Percentiles rank a stretch among this genome's conserved stretches.
phyloP scores from a whole-genome alignment of 2,113 vertebrate genomes.

The Nannospalax galili region DNA sequence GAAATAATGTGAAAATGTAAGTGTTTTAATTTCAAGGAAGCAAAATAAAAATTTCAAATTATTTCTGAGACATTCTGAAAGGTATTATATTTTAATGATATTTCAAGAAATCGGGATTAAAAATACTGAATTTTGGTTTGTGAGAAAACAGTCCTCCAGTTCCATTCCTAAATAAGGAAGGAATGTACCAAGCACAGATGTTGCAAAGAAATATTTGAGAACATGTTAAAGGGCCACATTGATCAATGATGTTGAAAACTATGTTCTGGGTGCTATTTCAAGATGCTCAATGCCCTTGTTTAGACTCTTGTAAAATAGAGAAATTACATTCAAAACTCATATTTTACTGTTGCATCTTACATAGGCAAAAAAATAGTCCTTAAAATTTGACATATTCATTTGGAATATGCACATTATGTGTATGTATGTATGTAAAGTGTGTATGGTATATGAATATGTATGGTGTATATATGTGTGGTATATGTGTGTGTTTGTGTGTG shows the following conservation, averaged over 20 bases:
- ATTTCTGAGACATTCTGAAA: not conserved
- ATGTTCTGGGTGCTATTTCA: not conserved
- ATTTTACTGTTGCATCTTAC: not conserved
- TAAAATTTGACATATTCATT: not conserved
- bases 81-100: conserved; percentile 12
- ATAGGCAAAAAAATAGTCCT: not conserved
- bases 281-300: not conserved
- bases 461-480: no score
- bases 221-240: not conserved
- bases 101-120: conserved; percentile 46
- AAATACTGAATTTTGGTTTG: conserved; percentile 37
- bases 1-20: conserved; percentile 11
- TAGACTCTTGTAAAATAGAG: conserved; percentile 12
- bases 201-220: not conserved
- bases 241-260: not conserved
- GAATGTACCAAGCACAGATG: not conserved
- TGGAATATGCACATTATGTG: not conserved
- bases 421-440: no score
- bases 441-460: not conserved
- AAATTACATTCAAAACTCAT: not conserved
- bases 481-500: no score
- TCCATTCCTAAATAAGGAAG: conserved; percentile 12
- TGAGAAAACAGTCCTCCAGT: conserved; percentile 47
- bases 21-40: conserved; percentile 14
- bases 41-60: conserved; percentile 45